Evolutionary conservation across 1,140 invertebrate species (phyloP), one percentile per base, ranked within the genome.

Genomic region (Papilio glaucus): DNA sequence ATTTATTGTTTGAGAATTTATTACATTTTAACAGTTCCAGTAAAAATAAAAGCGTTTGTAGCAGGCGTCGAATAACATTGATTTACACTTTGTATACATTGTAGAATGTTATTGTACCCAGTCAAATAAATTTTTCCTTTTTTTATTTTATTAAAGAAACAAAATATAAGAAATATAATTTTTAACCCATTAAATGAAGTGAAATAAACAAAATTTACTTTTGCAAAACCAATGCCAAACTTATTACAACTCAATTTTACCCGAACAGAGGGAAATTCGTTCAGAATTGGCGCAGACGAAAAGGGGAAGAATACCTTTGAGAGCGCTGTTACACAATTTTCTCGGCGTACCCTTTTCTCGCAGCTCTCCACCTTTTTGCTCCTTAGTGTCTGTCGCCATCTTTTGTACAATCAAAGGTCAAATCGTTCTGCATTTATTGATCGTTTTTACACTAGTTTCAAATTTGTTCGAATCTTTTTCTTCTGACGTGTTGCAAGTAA

Each of bases 371-470:
- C 49, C 49, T 53, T 53, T 53, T 53, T 53, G 21, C 49, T 24
- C 49, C 49, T 53, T 53, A 53, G 24, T 18, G 49, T 53, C 49
- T 53, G 49, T 53, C 21, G 21, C 49, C 49, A 53, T 18, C 49
- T 53, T 53, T 53, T 53, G 49, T 53, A 53, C 49, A 53, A 53
- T 53, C 49, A 53, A 53, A 53, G 76, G 78, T 71, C 79, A 83
- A 85, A 79, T 80, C 72, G 63, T 72, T 53, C 8, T 76, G 77
- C 78, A 82, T 86, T 86, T 86, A 83, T 86, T 86, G 79, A 82
- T 80, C 78, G 74, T 68, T 67, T 72, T 72, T 73, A 21, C 21
- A 53, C 49, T 53, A 26, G 37, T 37, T 33, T 37, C 26, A 37
- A 15, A 38, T 63, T 53, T 53, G 49, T 53, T 53, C 18, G 24